A percentile compares a stretch with the other conserved stretches of the same genome.
phyloP scores from a whole-genome alignment of 2,888 invertebrate species.

The Pasiphila rectangulata region DNA sequence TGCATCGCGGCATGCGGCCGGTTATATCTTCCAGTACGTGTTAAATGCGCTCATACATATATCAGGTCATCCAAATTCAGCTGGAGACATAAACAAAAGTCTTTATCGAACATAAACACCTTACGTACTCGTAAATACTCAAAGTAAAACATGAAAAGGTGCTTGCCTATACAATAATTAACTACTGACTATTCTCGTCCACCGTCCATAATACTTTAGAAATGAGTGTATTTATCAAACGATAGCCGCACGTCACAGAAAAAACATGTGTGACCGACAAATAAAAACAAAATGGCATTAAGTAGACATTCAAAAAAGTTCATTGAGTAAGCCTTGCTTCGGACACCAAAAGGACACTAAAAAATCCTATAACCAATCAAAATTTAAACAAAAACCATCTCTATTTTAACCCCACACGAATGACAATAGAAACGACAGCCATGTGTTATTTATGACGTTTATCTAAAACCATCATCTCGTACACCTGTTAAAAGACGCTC shows the following conservation, averaged over 20 bases:
- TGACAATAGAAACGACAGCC: slow-evolving; percentile 7
- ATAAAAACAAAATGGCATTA: slow-evolving; percentile 76
- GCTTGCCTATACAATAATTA: too few relatives aligned
- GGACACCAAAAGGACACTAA: slow-evolving; percentile 33
- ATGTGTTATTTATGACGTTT: not conserved
- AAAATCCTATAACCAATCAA: not conserved
- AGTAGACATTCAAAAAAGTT: slow-evolving; percentile 63
- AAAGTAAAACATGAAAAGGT: too few relatives aligned
- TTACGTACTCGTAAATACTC: too few relatives aligned
- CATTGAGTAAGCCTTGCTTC: slow-evolving; percentile 63
- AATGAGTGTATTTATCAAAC: slow-evolving; percentile 61
- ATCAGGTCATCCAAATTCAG: too few relatives aligned
- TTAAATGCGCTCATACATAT: too few relatives aligned
- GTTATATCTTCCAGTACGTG: too few relatives aligned
- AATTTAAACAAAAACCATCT: slow-evolving; percentile 25
- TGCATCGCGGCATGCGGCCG: too few relatives aligned
- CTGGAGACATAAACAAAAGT: too few relatives aligned
- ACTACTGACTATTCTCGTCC: too few relatives aligned
- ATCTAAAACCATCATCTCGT: slow-evolving; percentile 43
- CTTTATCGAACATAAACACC: too few relatives aligned
- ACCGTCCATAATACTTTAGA: slow-evolving; percentile 22
- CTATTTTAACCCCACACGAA: slow-evolving; percentile 4
- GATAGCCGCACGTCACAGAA: slow-evolving; percentile 64
- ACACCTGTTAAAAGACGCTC: slow-evolving; percentile 69
- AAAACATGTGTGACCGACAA: slow-evolving; percentile 65